These are phyloP conservation scores for Embidobia sp. DNA, from an alignment of 2,888 invertebrate species.

Conservation along the genomic window DNA sequence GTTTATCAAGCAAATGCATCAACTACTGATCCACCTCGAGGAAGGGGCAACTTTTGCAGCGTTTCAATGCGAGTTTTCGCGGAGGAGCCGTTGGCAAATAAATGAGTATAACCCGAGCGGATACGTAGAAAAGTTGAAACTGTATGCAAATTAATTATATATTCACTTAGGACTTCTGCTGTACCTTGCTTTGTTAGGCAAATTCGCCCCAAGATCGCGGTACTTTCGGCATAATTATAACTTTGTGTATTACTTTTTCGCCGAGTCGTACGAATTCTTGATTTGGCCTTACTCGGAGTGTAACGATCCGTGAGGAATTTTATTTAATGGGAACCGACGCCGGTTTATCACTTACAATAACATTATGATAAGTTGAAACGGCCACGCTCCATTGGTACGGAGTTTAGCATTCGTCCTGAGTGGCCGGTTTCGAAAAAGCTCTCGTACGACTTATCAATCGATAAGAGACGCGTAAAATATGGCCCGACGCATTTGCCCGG, in stretches of 20 bases:
- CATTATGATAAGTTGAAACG: constrained; percentile 29
- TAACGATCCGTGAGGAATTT: constrained; percentile 20
- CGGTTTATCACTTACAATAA: constrained; percentile 27
- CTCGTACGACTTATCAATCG: constrained; percentile 43
- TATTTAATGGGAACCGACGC: too few species aligned
- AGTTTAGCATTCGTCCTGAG: constrained; percentile 19
- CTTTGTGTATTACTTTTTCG: constrained; percentile 25
- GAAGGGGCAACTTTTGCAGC: too few species aligned
- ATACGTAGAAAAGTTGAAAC: too few species aligned
- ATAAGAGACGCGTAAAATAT: constrained; percentile 33
- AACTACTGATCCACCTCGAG: too few species aligned
- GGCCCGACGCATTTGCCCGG: constrained; percentile 17
- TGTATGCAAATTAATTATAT: too few species aligned
- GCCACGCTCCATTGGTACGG: constrained; percentile 10
- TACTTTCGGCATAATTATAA: constrained; percentile 25
- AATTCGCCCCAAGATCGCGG: background rate
- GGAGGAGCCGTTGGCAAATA: too few species aligned
- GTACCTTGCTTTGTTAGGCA: background rate
- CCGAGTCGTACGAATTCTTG: constrained; percentile 2
- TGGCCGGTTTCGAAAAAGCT: background rate
- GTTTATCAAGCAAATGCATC: too few species aligned
- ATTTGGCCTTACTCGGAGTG: constrained; percentile 8
- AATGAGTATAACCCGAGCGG: too few species aligned
- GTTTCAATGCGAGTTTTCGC: too few species aligned
- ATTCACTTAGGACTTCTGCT: too few species aligned